Conservation (phyloP, 2,888 invertebrate genomes). For the Sycophila texana region DNA sequence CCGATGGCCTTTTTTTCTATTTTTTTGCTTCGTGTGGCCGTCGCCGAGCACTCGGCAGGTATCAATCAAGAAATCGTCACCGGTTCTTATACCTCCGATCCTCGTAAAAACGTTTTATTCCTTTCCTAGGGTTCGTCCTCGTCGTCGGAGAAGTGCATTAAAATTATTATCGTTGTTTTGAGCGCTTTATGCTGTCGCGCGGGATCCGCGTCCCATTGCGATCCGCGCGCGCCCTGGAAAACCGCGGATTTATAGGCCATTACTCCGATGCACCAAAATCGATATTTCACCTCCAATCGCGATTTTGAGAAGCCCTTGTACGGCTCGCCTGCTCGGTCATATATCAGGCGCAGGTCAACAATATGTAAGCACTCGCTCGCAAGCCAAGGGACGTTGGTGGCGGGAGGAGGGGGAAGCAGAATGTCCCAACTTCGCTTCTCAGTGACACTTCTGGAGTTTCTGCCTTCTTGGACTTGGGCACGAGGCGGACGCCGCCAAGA, state of each 20-base stretch:
- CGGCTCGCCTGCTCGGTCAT: conserved; percentile 63
- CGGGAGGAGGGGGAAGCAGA: conserved; percentile 44
- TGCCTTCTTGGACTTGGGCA: conserved; percentile 65
- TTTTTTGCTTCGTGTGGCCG: no score
- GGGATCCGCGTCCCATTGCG: conserved; percentile 30
- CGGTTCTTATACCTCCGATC: conserved; percentile 11
- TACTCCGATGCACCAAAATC: conserved; percentile 53
- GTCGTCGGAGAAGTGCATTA: background rate
- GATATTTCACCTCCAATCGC: conserved; percentile 57
- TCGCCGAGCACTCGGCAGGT: background rate
- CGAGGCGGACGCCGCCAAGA: conserved; percentile 60
- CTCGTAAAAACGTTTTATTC: conserved; percentile 24
- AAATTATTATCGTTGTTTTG: conserved; percentile 36
- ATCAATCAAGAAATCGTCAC: conserved; percentile 47
- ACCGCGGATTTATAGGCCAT: conserved; percentile 53
- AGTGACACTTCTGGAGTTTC: conserved; percentile 73
- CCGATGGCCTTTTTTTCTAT: background rate
- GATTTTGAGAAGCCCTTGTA: conserved; percentile 68
- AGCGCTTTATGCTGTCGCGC: conserved; percentile 34
- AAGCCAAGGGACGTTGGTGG: conserved; percentile 40
- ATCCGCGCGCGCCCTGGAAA: conserved; percentile 33
- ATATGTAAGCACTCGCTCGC: conserved; percentile 68
- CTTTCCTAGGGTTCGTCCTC: background rate
- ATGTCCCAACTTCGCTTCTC: conserved; percentile 69
- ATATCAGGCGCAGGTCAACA: conserved; percentile 73